Evolutionary conservation across 2,113 vertebrate species (phyloP).

Genomic region (Pseudopodoces humilis): DNA sequence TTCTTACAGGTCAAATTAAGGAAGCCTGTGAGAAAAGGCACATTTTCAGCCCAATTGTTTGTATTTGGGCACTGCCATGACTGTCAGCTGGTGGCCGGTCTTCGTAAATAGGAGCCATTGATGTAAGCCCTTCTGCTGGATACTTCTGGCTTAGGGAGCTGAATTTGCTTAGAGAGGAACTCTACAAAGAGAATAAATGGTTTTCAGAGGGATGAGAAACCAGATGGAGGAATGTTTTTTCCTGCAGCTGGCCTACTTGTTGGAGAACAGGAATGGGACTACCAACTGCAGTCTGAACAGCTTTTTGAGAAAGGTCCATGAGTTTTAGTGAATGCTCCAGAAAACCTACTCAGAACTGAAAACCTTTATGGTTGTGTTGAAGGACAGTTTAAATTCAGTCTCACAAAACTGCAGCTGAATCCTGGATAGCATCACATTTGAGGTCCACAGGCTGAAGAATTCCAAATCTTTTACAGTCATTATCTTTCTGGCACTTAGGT

Average conservation of each 20-base stretch:
- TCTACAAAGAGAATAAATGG: background rate
- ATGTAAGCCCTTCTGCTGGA: background rate
- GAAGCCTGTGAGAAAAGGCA: background rate
- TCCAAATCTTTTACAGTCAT: background rate
- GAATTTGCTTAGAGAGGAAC: background rate
- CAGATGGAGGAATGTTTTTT: background rate
- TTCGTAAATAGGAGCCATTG: background rate
- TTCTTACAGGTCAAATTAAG: background rate
- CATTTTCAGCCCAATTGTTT: background rate
- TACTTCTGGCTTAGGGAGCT: background rate
- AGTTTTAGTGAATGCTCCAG: background rate
- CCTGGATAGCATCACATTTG: background rate
- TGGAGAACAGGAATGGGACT: background rate
- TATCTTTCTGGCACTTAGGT: background rate
- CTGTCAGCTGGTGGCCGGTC: background rate
- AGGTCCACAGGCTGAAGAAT: background rate
- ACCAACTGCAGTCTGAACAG: background rate
- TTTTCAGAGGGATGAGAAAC: background rate
- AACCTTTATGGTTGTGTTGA: background rate
- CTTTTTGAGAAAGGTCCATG: background rate
- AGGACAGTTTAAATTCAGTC: background rate
- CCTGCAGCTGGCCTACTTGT: background rate
- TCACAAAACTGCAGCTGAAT: background rate
- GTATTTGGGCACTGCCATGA: fast-evolving
- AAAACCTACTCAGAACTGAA: background rate